Evolutionary conservation across 2,797 vertebrate genomes (phyloP).

Genomic region (Tolypeutes matacus): DNA sequence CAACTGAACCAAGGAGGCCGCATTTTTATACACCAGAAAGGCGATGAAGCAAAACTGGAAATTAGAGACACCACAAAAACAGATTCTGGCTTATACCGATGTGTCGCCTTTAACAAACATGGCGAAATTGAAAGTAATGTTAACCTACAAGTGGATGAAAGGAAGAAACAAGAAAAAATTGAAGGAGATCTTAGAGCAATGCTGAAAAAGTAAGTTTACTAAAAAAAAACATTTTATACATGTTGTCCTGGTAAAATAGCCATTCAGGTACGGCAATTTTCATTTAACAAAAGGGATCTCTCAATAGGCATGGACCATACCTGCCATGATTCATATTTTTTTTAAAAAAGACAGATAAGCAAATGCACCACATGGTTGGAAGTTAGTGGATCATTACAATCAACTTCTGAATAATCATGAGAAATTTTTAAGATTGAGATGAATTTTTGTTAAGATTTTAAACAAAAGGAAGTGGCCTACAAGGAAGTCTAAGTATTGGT

Average conservation of each 20-base stretch:
- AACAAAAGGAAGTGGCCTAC: background rate
- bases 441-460: constrained; percentile 44
- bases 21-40: constrained; percentile 94
- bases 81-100: constrained; percentile 97
- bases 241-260: too few relatives aligned
- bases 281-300: background rate
- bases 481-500: background rate
- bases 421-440: constrained; percentile 9
- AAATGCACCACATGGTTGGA: background rate
- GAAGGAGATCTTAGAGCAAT: constrained; percentile 96
- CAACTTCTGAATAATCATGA: background rate
- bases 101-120: constrained; percentile 95
- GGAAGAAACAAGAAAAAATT: constrained; percentile 90
- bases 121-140: constrained; percentile 96
- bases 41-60: constrained; percentile 95
- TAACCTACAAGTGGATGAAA: constrained; percentile 94
- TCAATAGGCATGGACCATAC: background rate
- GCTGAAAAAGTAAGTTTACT: constrained; percentile 94
- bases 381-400: constrained; percentile 16
- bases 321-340: background rate
- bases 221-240: background rate
- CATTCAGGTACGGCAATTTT: background rate
- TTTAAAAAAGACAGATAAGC: background rate
- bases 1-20: constrained; percentile 97
- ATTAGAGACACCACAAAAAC: constrained; percentile 96